These are phyloP conservation scores for Chitala chitala DNA, from an alignment of 2,113 vertebrate genomes.

Conservation along the genomic window DNA sequence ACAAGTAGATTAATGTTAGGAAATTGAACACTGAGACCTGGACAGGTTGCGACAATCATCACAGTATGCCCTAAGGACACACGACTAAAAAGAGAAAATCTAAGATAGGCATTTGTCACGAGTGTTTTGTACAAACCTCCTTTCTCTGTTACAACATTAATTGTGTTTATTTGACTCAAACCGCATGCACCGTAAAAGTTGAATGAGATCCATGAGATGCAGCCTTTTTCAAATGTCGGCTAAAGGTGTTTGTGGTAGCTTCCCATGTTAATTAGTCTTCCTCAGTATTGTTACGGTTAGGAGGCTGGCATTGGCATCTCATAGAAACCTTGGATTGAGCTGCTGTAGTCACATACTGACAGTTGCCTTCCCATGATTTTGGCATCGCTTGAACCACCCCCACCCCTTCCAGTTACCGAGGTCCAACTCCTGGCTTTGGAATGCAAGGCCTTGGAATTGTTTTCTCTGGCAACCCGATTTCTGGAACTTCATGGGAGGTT, in stretches of 20 bases:
- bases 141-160: neutral
- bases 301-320: neutral
- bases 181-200: neutral
- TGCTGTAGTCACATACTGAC: neutral
- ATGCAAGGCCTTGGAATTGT: neutral
- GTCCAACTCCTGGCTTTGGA: neutral
- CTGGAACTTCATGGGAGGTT: constrained; percentile 1
- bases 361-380: neutral
- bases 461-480: constrained; percentile 12
- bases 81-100: neutral
- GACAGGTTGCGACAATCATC: neutral
- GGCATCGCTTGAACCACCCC: no score
- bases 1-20: constrained; percentile 3
- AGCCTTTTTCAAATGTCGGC: constrained; percentile 1
- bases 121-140: neutral
- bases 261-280: constrained; percentile 22
- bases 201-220: neutral
- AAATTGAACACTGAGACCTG: constrained; percentile 11
- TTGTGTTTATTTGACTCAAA: neutral
- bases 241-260: neutral
- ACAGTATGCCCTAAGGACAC: neutral
- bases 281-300: constrained; percentile 1
- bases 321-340: neutral
- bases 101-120: neutral
- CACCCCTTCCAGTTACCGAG: neutral